Evolutionary conservation across 2,113 vertebrate genomes (phyloP), one percentile per base, ranked within the genome.

Genomic region (Cryptotis parvus): DNA sequence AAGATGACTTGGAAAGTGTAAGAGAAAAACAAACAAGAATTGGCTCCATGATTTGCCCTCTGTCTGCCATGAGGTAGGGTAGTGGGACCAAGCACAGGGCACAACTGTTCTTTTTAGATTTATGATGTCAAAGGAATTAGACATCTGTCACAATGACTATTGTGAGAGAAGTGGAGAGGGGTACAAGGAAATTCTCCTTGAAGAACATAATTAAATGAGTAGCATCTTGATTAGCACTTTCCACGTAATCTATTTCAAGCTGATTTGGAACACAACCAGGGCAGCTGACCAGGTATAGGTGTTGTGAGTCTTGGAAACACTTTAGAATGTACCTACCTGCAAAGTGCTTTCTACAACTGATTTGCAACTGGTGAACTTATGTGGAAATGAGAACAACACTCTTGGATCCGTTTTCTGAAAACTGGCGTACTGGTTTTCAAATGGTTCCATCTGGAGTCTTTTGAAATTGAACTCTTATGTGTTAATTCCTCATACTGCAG

Each of bases 371-470:
- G 49, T 84, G 66, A 63, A 75, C 82, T 61, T 63, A 66, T 83
- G 58, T 72, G 66, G 52, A 83, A 63, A 82, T n/a, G 66, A n/a
- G 18, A 26, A 84, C 43, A 94, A 61, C 72, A 55, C 66, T 95
- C 75, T n/a, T 22, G 69, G 45, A 65, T 55, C 31, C 33, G 65
- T 68, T 41, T 20, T 49, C 37, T 8, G 37, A 31, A 73, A 89
- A 24, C 3, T 49, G 45, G 22, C 22, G 9, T 11, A 31, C 55
- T n/a, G n/a, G n/a, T n/a, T n/a, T n/a, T n/a, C 22, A 22, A 58
- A 58, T 58, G 55, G 55, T 58, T 20, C 55, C 55, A 58, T 58
- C 55, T 58, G 55, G 5, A 22, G 74, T 76, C 0, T 4, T 22
- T 22, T 41, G 37, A 20, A 52, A 52, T 22, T 6, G 8, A 29